Base-by-base conservation (phyloP, 92 coral and sea anemone genomes). In the Porites divaricata region DNA sequence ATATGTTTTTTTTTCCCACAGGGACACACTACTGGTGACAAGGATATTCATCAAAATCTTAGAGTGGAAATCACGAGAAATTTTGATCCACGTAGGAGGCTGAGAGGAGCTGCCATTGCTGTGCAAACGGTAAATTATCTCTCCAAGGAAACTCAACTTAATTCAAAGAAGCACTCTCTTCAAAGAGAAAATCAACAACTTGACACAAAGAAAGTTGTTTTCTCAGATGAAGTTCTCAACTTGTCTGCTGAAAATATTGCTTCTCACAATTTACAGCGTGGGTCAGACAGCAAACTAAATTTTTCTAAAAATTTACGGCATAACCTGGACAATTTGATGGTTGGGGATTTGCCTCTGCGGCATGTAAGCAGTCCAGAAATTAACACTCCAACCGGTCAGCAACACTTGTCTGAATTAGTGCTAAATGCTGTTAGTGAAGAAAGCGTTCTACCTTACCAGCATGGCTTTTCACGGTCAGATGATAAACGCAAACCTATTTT, bases 11-110 rank as follows among this genome's bases (percentile, higher is more conserved):
- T 79, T 66, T 25, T 25, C 35, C 54, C 19, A 1, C 71, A 96
- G 99, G 99, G 99, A 24, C 92, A 94, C 89, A 96, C 99, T 11
- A 94, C 98, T 17, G 93, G 86, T 52, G 94, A 89, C 63, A 88
- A 93, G 82, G 95, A 96, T 75, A 92, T 96, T 71, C 99, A 94
- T 81, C 93, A 85, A 75, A 94, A 90, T 67, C 90, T 96, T 72
- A 84, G 81, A 86, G 91, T 89, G 67, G 99, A 94, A 76, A 73
- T 96, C 68, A 92, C 94, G 79, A 96, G 91, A 92, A 96, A 94
- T 87, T 96, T 96, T 79, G 98, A 96, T 77, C 80, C 92, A 62
- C 93, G 93, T 81, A 91, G 89, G 78, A 87, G 94, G 69, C 82
- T 94, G 54, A 87, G 87, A 83, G 96, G 93, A 87, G 96, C 95